These are phyloP conservation scores for Saguinus imperator DNA, from an alignment of 2,113 vertebrate genomes.

Conservation along the genomic window DNA sequence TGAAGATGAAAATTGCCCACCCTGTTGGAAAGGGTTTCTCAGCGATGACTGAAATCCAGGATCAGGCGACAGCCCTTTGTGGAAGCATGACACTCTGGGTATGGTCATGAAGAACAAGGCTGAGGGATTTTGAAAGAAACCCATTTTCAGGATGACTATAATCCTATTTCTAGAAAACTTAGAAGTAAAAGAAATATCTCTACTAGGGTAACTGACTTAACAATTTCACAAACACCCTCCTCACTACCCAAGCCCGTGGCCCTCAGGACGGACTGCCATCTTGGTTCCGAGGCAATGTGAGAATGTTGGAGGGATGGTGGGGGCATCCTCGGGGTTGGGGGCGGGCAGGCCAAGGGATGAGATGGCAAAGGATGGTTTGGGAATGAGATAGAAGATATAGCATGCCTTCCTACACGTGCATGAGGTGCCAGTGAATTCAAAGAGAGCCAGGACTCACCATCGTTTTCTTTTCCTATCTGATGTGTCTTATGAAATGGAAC, in stretches of 20 bases:
- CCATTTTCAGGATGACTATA: not conserved
- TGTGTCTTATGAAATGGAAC: not conserved
- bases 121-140: not conserved
- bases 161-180: not conserved
- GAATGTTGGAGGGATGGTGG: not conserved
- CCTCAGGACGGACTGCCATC: not conserved
- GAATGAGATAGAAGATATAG: not conserved
- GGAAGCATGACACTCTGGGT: not conserved
- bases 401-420: not conserved
- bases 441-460: accelerated
- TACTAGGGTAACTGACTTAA: not conserved
- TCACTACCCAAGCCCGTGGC: not conserved
- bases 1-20: not conserved
- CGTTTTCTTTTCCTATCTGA: not conserved
- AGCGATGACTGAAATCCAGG: not conserved
- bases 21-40: not conserved
- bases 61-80: not conserved
- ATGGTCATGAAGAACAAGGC: not conserved
- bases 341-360: not conserved
- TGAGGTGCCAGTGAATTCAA: not conserved
- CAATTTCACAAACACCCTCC: not conserved
- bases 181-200: not conserved
- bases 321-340: not conserved
- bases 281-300: not conserved
- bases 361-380: not conserved